These are phyloP conservation scores for Myoxocephalus aenaeus DNA, from an alignment of 2,797 vertebrate species.

Conservation along the genomic window DNA sequence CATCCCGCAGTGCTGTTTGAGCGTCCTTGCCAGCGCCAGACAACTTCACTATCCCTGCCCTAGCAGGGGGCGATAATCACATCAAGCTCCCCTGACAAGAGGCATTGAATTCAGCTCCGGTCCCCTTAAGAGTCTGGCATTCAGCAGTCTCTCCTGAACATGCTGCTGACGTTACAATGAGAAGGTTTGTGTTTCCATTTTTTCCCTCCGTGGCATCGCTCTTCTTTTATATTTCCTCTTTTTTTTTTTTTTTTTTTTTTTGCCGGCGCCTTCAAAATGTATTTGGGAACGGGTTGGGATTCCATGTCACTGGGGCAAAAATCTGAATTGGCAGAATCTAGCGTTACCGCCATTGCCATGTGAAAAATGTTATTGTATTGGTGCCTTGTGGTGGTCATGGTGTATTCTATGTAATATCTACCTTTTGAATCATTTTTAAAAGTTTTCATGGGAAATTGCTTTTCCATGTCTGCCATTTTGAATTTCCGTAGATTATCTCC, in stretches of 20 bases:
- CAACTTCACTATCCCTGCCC: constrained; percentile 81
- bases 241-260: constrained; percentile 24
- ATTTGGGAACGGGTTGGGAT: constrained; percentile 58
- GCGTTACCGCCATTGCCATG: constrained; percentile 37
- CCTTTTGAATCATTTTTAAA: constrained; percentile 53
- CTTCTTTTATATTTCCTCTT: constrained; percentile 15
- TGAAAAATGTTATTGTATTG: constrained; percentile 59
- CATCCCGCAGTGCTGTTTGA: constrained; percentile 76
- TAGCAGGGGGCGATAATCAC: constrained; percentile 87
- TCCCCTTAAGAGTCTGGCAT: constrained; percentile 81
- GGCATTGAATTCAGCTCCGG: constrained; percentile 82
- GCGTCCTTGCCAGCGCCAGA: constrained; percentile 79
- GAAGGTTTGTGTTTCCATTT: constrained; percentile 77
- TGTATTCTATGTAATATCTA: constrained; percentile 51
- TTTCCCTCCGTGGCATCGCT: constrained; percentile 45
- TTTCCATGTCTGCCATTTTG: constrained; percentile 28
- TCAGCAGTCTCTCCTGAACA: constrained; percentile 73
- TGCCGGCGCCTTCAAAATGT: constrained; percentile 22
- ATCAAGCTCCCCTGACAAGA: constrained; percentile 84
- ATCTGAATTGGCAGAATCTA: constrained; percentile 65
- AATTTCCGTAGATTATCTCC: constrained; percentile 33
- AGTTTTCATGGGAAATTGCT: constrained; percentile 42
- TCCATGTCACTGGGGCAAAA: constrained; percentile 55
- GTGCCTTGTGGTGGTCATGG: constrained; percentile 56
- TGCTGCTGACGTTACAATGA: constrained; percentile 80